Conservation (phyloP, 1,140 invertebrate genomes). For the Dendroctonus valens region DNA sequence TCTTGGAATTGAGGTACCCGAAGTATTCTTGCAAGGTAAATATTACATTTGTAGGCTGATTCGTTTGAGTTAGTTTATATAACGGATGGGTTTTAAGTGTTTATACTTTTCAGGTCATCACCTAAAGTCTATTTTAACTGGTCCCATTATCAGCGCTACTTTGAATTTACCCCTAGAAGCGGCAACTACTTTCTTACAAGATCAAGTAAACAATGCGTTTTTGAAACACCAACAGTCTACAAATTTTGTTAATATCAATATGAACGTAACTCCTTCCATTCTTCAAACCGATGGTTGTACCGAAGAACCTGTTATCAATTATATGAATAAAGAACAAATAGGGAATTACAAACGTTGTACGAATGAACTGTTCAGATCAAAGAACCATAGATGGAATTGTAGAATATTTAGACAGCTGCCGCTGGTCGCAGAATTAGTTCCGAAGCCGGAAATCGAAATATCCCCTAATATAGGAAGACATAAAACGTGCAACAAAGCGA, state of each 20-base stretch:
- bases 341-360: too few species aligned
- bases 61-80: too few species aligned
- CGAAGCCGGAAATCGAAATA: too few species aligned
- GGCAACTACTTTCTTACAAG: slow-evolving; percentile 76
- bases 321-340: too few species aligned
- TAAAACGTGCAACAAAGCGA: background rate
- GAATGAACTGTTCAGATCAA: too few species aligned
- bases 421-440: too few species aligned
- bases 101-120: slow-evolving; percentile 48
- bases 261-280: slow-evolving; percentile 14
- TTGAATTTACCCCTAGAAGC: slow-evolving; percentile 74
- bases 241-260: slow-evolving; percentile 25
- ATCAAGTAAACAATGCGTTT: slow-evolving; percentile 76
- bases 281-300: slow-evolving; percentile 22
- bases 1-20: slow-evolving; percentile 70
- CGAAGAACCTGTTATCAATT: background rate
- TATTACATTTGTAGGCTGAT: too few species aligned
- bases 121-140: slow-evolving; percentile 67
- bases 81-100: too few species aligned
- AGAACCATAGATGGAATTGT: too few species aligned
- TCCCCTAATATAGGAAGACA: too few species aligned
- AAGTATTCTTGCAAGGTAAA: slow-evolving; percentile 66
- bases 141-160: slow-evolving; percentile 79
- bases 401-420: too few species aligned
- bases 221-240: slow-evolving; percentile 31